Conservation (phyloP, 2,113 vertebrate species). For the Psilopsiagon aurifrons region DNA sequence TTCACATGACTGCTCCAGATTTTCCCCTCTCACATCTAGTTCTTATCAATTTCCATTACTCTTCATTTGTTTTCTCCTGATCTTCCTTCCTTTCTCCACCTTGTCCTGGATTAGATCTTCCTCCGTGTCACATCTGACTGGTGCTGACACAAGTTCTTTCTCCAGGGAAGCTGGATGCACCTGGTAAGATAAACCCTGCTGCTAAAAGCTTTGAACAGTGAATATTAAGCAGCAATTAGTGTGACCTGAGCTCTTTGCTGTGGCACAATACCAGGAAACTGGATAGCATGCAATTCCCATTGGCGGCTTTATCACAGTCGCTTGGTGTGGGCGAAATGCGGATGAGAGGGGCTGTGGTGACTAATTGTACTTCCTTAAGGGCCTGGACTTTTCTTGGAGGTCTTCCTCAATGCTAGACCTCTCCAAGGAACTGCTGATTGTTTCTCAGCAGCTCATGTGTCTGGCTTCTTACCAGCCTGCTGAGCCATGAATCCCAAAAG, state of each 20-base stretch:
- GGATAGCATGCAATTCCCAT: rapidly evolving
- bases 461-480: background rate
- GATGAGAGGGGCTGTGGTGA: background rate
- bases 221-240: background rate
- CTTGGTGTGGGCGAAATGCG: background rate
- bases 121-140: background rate
- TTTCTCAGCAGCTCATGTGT: background rate
- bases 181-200: background rate
- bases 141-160: background rate
- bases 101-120: background rate
- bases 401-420: constrained; percentile 1
- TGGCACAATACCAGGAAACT: background rate
- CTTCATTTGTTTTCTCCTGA: background rate
- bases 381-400: background rate
- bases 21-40: background rate
- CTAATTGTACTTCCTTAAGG: background rate
- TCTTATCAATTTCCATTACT: background rate
- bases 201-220: background rate
- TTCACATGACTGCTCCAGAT: background rate
- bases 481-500: background rate
- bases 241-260: background rate
- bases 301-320: background rate
- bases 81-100: background rate
- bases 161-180: background rate
- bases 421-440: background rate